Evolutionary conservation across 2,113 vertebrate species (phyloP).

Genomic region (Scalopus aquaticus): DNA sequence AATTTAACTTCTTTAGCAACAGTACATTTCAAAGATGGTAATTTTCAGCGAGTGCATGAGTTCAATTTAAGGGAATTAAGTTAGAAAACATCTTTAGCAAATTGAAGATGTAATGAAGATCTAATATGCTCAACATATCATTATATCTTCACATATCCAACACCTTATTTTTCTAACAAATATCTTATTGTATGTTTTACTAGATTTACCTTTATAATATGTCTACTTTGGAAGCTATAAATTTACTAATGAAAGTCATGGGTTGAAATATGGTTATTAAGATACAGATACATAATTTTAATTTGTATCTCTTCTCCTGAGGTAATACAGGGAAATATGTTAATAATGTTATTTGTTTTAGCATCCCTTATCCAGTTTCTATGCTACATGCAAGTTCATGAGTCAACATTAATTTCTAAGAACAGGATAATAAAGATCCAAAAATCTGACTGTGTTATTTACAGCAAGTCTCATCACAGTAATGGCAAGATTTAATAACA

Average conservation of each 20-base stretch:
- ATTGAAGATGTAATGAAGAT: not conserved
- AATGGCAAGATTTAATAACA: constrained; percentile 29
- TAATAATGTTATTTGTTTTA: not conserved
- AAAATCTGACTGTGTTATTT: not conserved
- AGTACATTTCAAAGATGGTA: not conserved
- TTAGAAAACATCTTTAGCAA: not conserved
- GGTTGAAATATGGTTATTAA: not conserved
- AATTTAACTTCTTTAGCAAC: not conserved
- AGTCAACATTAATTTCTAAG: not conserved
- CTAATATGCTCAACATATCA: not conserved
- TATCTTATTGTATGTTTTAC: not conserved
- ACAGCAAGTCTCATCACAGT: not conserved
- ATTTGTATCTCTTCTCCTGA: not conserved
- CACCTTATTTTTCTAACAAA: not conserved
- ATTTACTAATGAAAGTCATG: not conserved
- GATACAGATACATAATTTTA: not conserved
- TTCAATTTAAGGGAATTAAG: not conserved
- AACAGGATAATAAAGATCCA: not conserved
- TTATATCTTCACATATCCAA: not conserved
- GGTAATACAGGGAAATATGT: not conserved
- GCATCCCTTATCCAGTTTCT: not conserved
- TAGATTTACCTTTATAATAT: too few relatives aligned
- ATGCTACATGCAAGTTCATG: not conserved
- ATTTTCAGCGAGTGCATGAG: not conserved
- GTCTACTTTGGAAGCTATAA: not conserved